Evolutionary conservation across 2,113 vertebrate genomes (phyloP).

Genomic region (Terrapene triunguis): DNA sequence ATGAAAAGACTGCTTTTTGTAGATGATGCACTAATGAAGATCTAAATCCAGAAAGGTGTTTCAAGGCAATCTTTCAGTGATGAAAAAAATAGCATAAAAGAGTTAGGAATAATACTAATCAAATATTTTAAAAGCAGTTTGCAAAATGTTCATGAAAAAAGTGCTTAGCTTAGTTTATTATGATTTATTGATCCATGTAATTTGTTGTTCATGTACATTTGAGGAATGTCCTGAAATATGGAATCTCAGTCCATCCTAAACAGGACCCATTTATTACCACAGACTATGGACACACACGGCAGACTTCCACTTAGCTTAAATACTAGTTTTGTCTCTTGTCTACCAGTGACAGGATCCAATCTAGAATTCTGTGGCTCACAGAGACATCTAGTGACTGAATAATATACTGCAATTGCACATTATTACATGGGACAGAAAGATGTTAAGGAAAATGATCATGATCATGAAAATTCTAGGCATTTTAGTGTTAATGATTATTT

Average conservation of each 20-base stretch:
- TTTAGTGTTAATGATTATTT: background rate
- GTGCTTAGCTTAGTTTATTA: fast-evolving
- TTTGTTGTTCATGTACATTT: background rate
- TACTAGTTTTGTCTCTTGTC: background rate
- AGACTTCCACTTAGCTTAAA: background rate
- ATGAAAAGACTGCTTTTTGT: background rate
- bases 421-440: fast-evolving
- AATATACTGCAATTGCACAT: background rate
- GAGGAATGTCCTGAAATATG: background rate
- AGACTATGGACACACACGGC: background rate
- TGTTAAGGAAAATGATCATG: fast-evolving
- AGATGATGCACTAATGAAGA: background rate
- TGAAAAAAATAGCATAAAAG: background rate
- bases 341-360: background rate
- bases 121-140: background rate
- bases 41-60: background rate
- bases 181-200: background rate
- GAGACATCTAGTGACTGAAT: conserved; percentile 38
- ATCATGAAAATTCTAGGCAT: background rate
- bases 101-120: background rate
- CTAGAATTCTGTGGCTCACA: background rate
- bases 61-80: background rate
- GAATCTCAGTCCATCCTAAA: background rate
- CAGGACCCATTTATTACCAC: background rate
- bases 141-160: background rate